phyloP scores from a whole-genome alignment of 2,888 invertebrate genomes.

The Amblyjoppa proteus region DNA sequence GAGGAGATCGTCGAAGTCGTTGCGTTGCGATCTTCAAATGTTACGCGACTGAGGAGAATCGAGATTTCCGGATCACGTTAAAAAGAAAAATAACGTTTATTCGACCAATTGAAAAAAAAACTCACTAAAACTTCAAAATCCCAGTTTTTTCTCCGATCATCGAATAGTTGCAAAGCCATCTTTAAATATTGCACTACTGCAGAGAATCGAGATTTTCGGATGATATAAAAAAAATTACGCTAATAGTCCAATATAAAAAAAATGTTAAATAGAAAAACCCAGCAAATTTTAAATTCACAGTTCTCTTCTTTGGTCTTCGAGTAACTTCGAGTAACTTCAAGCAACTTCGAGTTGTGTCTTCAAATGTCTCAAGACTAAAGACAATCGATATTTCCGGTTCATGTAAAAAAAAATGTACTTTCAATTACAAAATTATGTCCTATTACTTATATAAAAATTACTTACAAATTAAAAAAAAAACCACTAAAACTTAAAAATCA shows the following conservation, averaged over 20 bases:
- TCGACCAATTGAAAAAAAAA: too few relatives aligned
- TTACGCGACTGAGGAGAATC: neutral
- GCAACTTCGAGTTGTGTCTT: neutral
- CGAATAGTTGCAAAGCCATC: neutral
- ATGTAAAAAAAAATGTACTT: neutral
- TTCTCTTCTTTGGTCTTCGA: too few relatives aligned
- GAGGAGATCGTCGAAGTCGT: neutral
- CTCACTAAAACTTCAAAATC: neutral
- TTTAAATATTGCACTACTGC: neutral
- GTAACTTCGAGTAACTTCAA: neutral
- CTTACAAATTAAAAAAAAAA: neutral
- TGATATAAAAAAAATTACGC: too few relatives aligned
- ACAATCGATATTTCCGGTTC: neutral
- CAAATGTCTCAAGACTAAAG: neutral
- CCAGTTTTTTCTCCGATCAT: neutral
- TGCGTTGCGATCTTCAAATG: constrained; percentile 1
- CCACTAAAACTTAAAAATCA: neutral
- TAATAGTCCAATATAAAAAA: too few relatives aligned
- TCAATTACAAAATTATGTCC: neutral
- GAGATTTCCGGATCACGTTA: too few relatives aligned
- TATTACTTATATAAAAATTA: too few relatives aligned
- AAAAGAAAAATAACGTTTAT: too few relatives aligned
- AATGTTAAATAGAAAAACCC: too few relatives aligned
- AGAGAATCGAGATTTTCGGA: neutral
- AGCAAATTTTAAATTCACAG: too few relatives aligned